Base-by-base conservation (phyloP, 2,797 vertebrate species). In the Lacerta viridis region DNA sequence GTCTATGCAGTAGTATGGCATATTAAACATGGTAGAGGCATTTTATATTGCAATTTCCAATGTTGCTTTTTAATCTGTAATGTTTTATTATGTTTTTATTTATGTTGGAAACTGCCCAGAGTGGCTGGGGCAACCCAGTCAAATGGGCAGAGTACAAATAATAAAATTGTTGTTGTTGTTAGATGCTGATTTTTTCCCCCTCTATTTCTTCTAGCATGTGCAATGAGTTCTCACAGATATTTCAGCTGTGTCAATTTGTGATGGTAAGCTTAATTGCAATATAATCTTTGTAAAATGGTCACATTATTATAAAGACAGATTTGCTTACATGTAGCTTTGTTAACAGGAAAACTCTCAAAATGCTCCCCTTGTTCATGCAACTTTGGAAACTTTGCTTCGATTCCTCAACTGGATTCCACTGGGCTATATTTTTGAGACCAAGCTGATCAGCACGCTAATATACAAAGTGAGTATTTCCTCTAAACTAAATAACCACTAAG, bases 321-420 rank as follows among this genome's bases (percentile, higher is more conserved):
- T 87, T 88, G 29, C 92, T 93, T 59, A 92, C 76, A 39, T 80
- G 69, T 85, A 18, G 27, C 94, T 11, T 27, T 88, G 29, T 91
- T 94, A 88, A 4, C 91, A 99, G 99, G 99, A 99, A 96, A 99
- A 99, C 94, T 99, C 99, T 86, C 99, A 99, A 96, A 99, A 99
- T 90, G 99, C 99, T 89, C 98, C 98, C 1, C 98, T 99, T 96
- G 98, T 99, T 90, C 99, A 99, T 55, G 98, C 99, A 83, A 99
- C 99, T 10, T 97, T 99, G 96, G 99, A 99, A 97, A 99, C 99
- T 0, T 97, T 99, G 75, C 97, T 99, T 13, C 97, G 99, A 92
- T 99, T 99, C 93, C 97, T 99, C 87, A 99, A 99, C 94, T 99
- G 99, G 99, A 99, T 99, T 97, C 99, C 99, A 72, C 96, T 99